phyloP scores from a whole-genome alignment of 2,113 vertebrate species.

The Pteruthius melanotis region DNA sequence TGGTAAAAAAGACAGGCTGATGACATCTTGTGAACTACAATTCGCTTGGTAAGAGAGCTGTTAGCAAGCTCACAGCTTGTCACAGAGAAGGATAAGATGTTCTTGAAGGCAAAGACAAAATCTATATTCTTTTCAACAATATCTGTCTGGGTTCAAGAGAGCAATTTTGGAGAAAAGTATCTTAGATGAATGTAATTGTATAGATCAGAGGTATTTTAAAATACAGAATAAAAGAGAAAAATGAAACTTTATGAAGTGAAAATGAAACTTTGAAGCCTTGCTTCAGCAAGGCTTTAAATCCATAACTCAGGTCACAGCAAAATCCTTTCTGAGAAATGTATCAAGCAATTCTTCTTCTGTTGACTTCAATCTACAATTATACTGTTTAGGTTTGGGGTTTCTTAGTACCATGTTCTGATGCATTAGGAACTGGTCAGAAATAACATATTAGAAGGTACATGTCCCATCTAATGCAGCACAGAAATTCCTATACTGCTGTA shows the following conservation, averaged over 20 bases:
- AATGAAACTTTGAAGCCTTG: background rate
- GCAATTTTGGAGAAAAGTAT: background rate
- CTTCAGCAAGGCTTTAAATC: background rate
- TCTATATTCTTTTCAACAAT: conserved; percentile 47
- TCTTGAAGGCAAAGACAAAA: conserved; percentile 58
- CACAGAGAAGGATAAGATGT: conserved; percentile 60
- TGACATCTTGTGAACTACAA: conserved; percentile 69
- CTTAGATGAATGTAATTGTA: background rate
- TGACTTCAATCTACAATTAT: background rate
- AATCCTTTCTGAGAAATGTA: background rate
- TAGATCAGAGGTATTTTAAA: background rate
- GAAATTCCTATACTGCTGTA: background rate
- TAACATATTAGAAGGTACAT: background rate
- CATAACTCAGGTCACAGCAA: background rate
- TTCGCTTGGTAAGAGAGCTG: conserved; percentile 67
- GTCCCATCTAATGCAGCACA: background rate
- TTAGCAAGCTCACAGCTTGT: conserved; percentile 70
- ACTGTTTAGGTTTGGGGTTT: background rate
- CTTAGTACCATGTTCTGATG: background rate
- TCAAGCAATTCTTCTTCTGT: background rate
- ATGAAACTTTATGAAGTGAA: background rate
- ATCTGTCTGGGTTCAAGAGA: conserved; percentile 45
- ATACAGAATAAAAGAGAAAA: background rate
- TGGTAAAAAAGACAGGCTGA: conserved; percentile 67
- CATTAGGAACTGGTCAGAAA: background rate